Evolutionary conservation across 2,113 vertebrate genomes (phyloP), one percentile per base, ranked within the genome.

Genomic region (Poeciliopsis turrubarensis): DNA sequence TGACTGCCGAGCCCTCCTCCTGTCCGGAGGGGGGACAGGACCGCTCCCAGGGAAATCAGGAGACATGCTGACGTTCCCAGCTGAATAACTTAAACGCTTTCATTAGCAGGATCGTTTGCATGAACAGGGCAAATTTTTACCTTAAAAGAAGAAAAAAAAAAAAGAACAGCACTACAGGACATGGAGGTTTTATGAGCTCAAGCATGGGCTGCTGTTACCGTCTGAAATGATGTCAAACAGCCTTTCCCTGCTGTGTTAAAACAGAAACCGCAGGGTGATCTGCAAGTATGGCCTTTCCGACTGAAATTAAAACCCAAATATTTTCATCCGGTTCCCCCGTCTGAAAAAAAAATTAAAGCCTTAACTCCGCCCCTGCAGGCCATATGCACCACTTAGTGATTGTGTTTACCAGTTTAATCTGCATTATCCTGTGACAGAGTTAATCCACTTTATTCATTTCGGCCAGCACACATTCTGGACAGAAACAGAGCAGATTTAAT

Each of bases 391-490:
- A 81, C 76, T 92, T 80, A 90, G 87, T 75, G 81, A 91, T 86
- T 91, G 87, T 91, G 82, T 91, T 92, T 83, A 92, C 87, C 83
- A 85, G 81, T 89, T 91, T 90, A 92, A 92, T 93, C 92, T 89
- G 82, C 81, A 89, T 91, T 87, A 92, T 93, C 91, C 85, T 83
- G 86, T 78, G 85, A 89, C 84, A 77, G 78, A 92, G 81, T 87
- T 94, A 93, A 94, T 93, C 93, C 91, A 93, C 91, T 92, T 93
- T 90, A 84, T 86, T 92, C 68, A 25, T 89, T 91, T 90, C 81
- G 89, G 88, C 84, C 84, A 83, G 86, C 86, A 81, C 85, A 90
- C 81, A 89, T 89, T 92, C 80, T 85, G 83, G 86, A 85, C 72
- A 84, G 82, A 92, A 93, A 93, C 88, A 81, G 82, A 87, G 85